These are phyloP conservation scores for Synergus itoensis DNA, from an alignment of 2,888 invertebrate genomes.

Conservation along the genomic window DNA sequence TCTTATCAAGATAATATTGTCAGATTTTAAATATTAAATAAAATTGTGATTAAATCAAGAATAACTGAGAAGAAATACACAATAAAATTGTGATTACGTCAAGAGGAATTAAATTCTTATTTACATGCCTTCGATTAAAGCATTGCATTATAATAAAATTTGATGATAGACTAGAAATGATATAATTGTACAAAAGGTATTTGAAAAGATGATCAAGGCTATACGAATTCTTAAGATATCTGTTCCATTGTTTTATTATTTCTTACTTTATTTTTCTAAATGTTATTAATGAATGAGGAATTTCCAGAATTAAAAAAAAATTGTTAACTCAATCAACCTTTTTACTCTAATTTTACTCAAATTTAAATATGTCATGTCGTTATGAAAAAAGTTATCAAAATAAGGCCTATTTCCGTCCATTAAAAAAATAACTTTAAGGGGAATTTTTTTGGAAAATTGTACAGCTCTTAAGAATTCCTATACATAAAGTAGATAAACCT, in stretches of 20 bases:
- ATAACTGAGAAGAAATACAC: not conserved
- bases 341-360: too few relatives aligned
- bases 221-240: slow-evolving; percentile 35
- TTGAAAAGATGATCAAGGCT: slow-evolving; percentile 4
- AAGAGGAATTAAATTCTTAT: not conserved
- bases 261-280: not conserved
- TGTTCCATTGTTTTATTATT: not conserved
- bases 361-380: not conserved
- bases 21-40: not conserved
- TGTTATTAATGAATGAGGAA: not conserved
- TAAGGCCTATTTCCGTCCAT: too few relatives aligned
- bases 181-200: slow-evolving; percentile 18
- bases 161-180: slow-evolving; percentile 22
- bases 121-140: slow-evolving; percentile 16
- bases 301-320: not conserved
- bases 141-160: slow-evolving; percentile 1
- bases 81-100: not conserved
- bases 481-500: slow-evolving; percentile 16
- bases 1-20: slow-evolving; percentile 29
- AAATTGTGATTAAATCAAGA: not conserved
- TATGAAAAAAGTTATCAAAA: not conserved
- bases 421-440: too few relatives aligned
- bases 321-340: too few relatives aligned
- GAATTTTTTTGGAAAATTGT: not conserved
- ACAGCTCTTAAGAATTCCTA: slow-evolving; percentile 30